Evolutionary conservation across 2,113 vertebrate genomes (phyloP).

Genomic region (Microcebus ravelobensis): DNA sequence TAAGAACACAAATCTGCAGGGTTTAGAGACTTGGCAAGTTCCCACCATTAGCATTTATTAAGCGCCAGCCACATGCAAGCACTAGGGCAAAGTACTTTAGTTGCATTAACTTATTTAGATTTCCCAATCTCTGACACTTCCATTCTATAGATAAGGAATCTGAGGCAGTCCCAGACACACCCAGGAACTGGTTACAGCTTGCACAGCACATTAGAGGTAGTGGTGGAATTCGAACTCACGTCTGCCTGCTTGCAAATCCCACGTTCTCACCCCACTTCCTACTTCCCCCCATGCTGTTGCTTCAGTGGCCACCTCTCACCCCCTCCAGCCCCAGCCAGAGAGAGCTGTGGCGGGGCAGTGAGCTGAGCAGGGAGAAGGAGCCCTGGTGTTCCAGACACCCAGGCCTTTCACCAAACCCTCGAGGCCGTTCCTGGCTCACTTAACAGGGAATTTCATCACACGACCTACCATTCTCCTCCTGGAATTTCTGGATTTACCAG

Average conservation of each 20-base stretch:
- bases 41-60: background rate
- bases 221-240: accelerated
- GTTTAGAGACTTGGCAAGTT: background rate
- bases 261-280: background rate
- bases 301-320: background rate
- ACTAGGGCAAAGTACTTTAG: background rate
- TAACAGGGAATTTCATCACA: background rate
- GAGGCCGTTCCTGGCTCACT: background rate
- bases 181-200: background rate
- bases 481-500: background rate
- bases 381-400: accelerated
- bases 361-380: background rate
- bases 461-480: background rate
- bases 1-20: background rate
- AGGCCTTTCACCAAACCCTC: background rate
- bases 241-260: background rate
- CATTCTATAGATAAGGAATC: background rate
- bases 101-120: background rate
- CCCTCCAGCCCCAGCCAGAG: no score
- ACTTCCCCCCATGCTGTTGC: background rate
- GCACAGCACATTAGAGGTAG: background rate
- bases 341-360: background rate
- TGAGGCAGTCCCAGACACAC: background rate
- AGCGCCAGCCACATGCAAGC: background rate
- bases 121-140: background rate